phyloP scores from a whole-genome alignment of 2,888 invertebrate species.

The Phyto melanocephala region DNA sequence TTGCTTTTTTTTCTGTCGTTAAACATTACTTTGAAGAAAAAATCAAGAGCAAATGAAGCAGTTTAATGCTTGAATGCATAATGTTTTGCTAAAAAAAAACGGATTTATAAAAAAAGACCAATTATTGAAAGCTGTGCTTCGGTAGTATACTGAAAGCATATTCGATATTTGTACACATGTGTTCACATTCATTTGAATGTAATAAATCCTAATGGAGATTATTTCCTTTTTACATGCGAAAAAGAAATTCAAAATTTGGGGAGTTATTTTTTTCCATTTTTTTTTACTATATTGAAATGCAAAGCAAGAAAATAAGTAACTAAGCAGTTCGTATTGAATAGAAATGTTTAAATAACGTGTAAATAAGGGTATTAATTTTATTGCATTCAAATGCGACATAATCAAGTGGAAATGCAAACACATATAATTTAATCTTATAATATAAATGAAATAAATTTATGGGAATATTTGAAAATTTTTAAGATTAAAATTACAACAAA shows the following conservation, averaged over 20 bases:
- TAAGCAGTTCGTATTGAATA: neutral
- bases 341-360: neutral
- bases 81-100: constrained; percentile 29
- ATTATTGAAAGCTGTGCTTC: neutral
- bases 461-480: no score
- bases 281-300: neutral
- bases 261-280: neutral
- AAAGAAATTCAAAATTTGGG: neutral
- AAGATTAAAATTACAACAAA: no score
- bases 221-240: neutral
- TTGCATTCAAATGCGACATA: neutral
- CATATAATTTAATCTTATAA: no score
- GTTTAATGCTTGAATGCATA: constrained; percentile 64
- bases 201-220: constrained; percentile 52
- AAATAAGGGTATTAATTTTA: neutral
- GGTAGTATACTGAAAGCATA: neutral
- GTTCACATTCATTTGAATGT: constrained; percentile 36
- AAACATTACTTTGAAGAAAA: constrained; percentile 55
- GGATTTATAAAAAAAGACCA: neutral
- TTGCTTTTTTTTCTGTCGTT: constrained; percentile 18
- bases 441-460: no score
- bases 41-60: constrained; percentile 63
- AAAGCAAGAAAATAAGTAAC: neutral
- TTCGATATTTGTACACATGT: neutral
- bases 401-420: no score